Base-by-base conservation (phyloP, 2,888 invertebrate genomes). In the Meta bourneti region DNA sequence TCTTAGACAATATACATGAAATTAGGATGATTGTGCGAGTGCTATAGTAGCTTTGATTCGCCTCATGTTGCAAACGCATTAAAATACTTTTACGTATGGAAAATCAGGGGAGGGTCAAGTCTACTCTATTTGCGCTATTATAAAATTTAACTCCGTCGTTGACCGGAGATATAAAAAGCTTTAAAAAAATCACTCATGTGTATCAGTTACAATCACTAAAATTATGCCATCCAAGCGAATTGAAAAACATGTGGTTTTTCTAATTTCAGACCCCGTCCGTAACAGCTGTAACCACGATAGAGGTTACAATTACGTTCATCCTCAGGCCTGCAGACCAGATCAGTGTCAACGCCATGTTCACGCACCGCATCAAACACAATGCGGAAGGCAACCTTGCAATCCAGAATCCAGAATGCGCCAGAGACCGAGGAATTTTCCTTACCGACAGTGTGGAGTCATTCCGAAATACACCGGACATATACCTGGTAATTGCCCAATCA, bases 391-490 rank as follows among this genome's bases (percentile, higher is more conserved):
- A 49, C 11, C 4, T 1, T 34, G 34, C 20, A 48, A 69, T 70
- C 52, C 54, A 6, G 61, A 52, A 4, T 4, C 48, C 13, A 8
- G 70, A 11, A 82, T 77, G 72, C 81, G 49, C 6, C 52, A n/a
- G 19, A 79, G 34, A 16, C 51, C 79, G 0, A n/a, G 71, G 4
- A 51, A 49, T 0, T 51, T 72, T 7, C 90, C 84, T 6, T 84
- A 83, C 69, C 79, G 90, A 51, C n/a, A 85, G 1, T 84, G 84
- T 13, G 84, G 90, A 7, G 90, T 90, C 16, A 69, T 79, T 19
- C 90, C 90, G 9, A 84, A 90, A 20, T 90, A 90, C 20, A 90
- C 90, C 2, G 90, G 90, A 6, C 85, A 85, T 16, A 85, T 90
- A 16, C 84, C 90, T 49, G 90, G 90, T 90, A 61, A 82, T 34